Evolutionary conservation across 1,140 invertebrate species (phyloP).

Genomic region (Drosophila oshimai): DNA sequence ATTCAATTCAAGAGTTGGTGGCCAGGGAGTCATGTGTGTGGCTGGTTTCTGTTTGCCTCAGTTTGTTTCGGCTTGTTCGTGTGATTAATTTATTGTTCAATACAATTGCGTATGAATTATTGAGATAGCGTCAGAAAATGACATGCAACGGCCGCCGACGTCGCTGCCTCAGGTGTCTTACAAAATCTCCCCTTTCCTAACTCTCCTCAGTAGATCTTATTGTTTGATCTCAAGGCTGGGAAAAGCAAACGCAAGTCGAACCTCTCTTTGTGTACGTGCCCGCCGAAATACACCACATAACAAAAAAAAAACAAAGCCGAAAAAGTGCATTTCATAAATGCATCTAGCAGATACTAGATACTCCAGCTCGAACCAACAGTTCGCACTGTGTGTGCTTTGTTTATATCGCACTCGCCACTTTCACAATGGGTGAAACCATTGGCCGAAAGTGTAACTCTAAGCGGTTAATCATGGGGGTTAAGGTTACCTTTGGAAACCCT

Average conservation of each 20-base stretch:
- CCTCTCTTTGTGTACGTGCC: slow-evolving; percentile 24
- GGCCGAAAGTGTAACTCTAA: slow-evolving; percentile 31
- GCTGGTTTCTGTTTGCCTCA: slow-evolving; percentile 11
- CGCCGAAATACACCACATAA: slow-evolving; percentile 8
- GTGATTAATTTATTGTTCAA: slow-evolving; percentile 79
- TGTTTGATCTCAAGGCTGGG: slow-evolving; percentile 43
- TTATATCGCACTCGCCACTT: slow-evolving; percentile 40
- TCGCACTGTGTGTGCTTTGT: slow-evolving; percentile 24
- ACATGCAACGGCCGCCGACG: slow-evolving; percentile 65
- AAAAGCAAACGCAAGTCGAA: slow-evolving; percentile 44
- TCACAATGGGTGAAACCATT: slow-evolving; percentile 63
- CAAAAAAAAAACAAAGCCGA: not conserved
- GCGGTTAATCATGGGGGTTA: slow-evolving; percentile 32
- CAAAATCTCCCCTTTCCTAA: slow-evolving; percentile 19
- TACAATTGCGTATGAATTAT: slow-evolving; percentile 79
- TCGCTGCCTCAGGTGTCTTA: slow-evolving; percentile 64
- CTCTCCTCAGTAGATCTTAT: slow-evolving; percentile 26
- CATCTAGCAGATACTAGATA: slow-evolving; percentile 46
- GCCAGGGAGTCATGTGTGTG: slow-evolving; percentile 25
- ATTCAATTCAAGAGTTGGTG: slow-evolving; percentile 1
- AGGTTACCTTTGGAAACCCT: slow-evolving; percentile 15
- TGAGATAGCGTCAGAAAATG: slow-evolving; percentile 76
- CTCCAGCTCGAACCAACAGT: slow-evolving; percentile 12
- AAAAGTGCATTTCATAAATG: slow-evolving; percentile 52
- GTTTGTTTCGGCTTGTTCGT: slow-evolving; percentile 59